Evolutionary conservation across 2,888 invertebrate species (phyloP).

Genomic region (Tetragnatha montana): DNA sequence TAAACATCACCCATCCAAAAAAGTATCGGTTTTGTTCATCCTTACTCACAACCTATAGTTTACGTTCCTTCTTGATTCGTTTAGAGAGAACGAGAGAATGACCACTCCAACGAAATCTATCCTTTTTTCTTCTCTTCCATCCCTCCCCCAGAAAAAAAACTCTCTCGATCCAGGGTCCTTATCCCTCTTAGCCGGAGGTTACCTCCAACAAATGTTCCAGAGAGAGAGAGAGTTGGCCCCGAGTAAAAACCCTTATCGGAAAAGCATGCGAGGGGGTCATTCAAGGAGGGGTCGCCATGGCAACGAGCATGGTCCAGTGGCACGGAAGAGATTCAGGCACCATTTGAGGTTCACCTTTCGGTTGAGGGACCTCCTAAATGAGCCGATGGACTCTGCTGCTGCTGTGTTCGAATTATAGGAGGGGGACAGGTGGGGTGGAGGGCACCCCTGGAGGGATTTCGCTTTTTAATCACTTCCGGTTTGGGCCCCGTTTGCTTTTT

Average conservation of each 20-base stretch:
- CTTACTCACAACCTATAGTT: no score
- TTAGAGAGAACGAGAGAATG: no score
- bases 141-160: no score
- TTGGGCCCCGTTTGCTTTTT: conserved; percentile 33
- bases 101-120: no score
- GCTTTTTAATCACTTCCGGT: conserved; percentile 49
- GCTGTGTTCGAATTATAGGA: not conserved
- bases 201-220: not conserved
- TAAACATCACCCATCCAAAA: no score
- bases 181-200: conserved; percentile 8
- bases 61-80: no score
- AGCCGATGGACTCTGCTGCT: conserved; percentile 10
- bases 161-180: not conserved
- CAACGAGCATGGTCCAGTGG: conserved; percentile 61
- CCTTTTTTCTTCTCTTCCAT: no score
- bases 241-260: conserved; percentile 2
- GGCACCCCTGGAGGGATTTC: conserved; percentile 18
- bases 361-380: conserved; percentile 45
- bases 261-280: conserved; percentile 5
- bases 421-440: not conserved
- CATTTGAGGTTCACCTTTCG: conserved; percentile 59
- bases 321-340: conserved; percentile 47
- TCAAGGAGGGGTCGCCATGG: conserved; percentile 40
- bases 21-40: no score
- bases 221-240: not conserved